phyloP scores from a whole-genome alignment of 1,140 invertebrate genomes.

The Scaptomyza graminum region DNA sequence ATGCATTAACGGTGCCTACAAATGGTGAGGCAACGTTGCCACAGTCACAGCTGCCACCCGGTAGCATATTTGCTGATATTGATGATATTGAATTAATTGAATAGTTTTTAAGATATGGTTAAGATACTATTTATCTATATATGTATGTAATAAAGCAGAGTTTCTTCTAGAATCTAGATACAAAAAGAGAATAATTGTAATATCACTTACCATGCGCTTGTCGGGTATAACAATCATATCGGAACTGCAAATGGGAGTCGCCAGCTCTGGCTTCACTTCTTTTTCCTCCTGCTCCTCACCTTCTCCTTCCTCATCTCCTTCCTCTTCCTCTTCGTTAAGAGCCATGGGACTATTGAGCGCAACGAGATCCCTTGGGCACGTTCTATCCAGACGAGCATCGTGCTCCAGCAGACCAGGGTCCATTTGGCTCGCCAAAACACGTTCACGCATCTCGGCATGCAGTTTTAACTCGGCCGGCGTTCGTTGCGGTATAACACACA shows the following conservation, averaged over 20 bases:
- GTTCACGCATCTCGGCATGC: conserved; percentile 69
- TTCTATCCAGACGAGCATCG: conserved; percentile 43
- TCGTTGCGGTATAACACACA: conserved; percentile 70
- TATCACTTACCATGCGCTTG: conserved; percentile 67
- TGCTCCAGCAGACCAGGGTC: conserved; percentile 59
- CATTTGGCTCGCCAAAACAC: conserved; percentile 39
- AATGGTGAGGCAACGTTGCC: conserved; percentile 4
- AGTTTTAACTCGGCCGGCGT: conserved; percentile 54
- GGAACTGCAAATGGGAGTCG: conserved; percentile 66
- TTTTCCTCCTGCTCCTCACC: conserved; percentile 46
- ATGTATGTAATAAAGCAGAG: background rate
- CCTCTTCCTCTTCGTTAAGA: conserved; percentile 51
- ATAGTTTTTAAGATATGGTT: conserved; percentile 30
- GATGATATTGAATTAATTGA: conserved; percentile 80
- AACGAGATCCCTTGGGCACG: conserved; percentile 54
- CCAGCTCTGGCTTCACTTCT: conserved; percentile 63
- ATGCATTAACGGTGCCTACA: conserved; percentile 52
- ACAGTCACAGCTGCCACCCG: conserved; percentile 50
- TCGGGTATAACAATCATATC: conserved; percentile 72
- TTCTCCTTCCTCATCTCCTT: conserved; percentile 40
- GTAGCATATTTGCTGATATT: conserved; percentile 72
- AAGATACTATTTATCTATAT: conserved; percentile 27
- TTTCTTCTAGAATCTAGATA: no score
- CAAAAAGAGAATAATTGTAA: no score
- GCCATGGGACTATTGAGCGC: conserved; percentile 65